These are phyloP conservation scores for Branchellion lobata DNA, from an alignment of 2,888 invertebrate species.

Conservation along the genomic window DNA sequence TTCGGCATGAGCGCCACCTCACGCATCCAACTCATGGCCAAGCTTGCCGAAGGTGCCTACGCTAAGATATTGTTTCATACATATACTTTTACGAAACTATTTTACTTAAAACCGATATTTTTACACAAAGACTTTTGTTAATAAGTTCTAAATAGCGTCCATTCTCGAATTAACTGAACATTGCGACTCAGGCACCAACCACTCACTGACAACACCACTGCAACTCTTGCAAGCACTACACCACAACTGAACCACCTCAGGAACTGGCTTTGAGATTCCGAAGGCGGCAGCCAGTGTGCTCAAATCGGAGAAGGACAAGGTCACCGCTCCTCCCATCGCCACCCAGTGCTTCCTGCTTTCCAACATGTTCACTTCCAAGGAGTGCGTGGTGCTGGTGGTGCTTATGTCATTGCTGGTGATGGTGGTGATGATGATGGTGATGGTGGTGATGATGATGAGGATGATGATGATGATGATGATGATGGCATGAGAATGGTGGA, in stretches of 20 bases:
- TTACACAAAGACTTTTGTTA: no score
- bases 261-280: conserved; percentile 77
- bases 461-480: no score
- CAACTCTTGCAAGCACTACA: neutral
- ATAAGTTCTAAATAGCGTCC: no score
- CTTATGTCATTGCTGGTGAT: neutral
- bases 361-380: conserved; percentile 95
- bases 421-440: neutral
- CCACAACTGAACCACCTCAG: conserved; percentile 50
- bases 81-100: no score
- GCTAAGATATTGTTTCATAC: neutral
- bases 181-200: no score
- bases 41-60: conserved; percentile 84
- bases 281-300: conserved; percentile 89
- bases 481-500: no score
- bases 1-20: conserved; percentile 96
- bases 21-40: conserved; percentile 93
- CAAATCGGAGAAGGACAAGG: conserved; percentile 29
- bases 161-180: no score
- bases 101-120: no score
- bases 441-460: no score
- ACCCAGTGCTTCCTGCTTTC: conserved; percentile 98
- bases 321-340: conserved; percentile 82
- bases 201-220: no score
- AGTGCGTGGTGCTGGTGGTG: conserved; percentile 68